These are phyloP conservation scores for Trichoplusia ni DNA, from an alignment of 1,140 invertebrate species.

Conservation along the genomic window DNA sequence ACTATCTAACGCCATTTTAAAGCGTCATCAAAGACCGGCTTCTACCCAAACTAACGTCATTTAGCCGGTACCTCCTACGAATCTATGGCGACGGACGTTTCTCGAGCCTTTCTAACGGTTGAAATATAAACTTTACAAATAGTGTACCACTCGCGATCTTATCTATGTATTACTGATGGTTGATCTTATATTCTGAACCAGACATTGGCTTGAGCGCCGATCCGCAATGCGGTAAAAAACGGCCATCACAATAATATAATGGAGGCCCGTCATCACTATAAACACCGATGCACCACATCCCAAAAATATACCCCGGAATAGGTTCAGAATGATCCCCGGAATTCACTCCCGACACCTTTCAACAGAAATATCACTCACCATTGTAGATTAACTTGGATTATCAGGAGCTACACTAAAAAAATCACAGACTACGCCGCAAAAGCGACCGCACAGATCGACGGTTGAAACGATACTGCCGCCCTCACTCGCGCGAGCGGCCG, in stretches of 20 bases:
- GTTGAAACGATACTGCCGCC: constrained; percentile 82
- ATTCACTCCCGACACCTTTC: constrained; percentile 66
- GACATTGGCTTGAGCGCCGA: constrained; percentile 50
- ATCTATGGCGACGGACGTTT: constrained; percentile 73
- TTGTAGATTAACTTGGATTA: constrained; percentile 83
- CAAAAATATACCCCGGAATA: constrained; percentile 69
- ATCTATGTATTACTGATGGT: not conserved
- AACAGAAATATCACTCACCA: constrained; percentile 82
- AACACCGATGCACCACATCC: constrained; percentile 76
- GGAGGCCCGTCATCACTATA: constrained; percentile 80
- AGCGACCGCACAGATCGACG: constrained; percentile 80
- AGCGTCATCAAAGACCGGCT: constrained; percentile 46
- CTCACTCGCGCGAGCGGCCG: constrained; percentile 79
- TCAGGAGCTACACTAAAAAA: constrained; percentile 81
- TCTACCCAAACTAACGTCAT: constrained; percentile 58
- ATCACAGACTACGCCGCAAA: constrained; percentile 80
- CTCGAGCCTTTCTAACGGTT: constrained; percentile 54
- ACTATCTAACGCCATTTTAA: constrained; percentile 41
- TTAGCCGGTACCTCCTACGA: constrained; percentile 73
- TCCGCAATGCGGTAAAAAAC: constrained; percentile 81
- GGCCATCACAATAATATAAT: constrained; percentile 81
- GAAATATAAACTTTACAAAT: constrained; percentile 21
- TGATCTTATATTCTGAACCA: constrained; percentile 19
- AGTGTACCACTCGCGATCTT: constrained; percentile 13
- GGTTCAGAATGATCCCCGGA: constrained; percentile 49